Base-by-base conservation (phyloP, 2,113 vertebrate species). In the Catharus minimus region DNA sequence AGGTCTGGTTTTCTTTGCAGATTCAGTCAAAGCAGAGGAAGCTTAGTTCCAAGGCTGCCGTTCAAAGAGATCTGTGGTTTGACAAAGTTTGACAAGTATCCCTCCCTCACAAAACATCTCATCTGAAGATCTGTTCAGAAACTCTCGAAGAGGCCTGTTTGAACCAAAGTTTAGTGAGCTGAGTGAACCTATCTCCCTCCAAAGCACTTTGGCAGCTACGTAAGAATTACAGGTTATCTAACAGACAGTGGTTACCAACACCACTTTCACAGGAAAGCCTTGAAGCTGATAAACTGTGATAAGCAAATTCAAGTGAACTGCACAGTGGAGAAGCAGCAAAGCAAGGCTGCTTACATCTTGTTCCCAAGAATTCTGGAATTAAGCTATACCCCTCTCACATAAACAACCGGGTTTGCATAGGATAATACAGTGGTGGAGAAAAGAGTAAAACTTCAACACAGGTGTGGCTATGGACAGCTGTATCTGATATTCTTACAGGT, bases 301-400 rank as follows among this genome's bases (percentile, higher is more conserved):
- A 96, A 97, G 76, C 32, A 28, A 77, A 82, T 97, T 96, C 88
- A 49, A 49, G 89, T 67, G 95, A 96, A 97, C 36, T 39, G 30
- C 20, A 81, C 0, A 0, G 58, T 28, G 33, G 55, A 75, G 52
- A 50, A 22, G 33, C 52, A 49, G 75, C 66, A 76, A 61, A 47
- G 62, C 46, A 50, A 86, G 86, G 66, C n/a, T 4, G 7, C 43
- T 90, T 30, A 67, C 22, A 62, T 57, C 30, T 75, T 62, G 62
- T 96, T 97, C 96, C 93, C 52, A 76, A 8, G 95, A 97, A 97
- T 30, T 90, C 4, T 32, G 74, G 67, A 44, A 74, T 60, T 47
- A 67, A 47, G 53, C 71, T 71, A 68, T 58, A 1, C 39, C 67
- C 74, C 36, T 41, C 19, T 44, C 86, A 80, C 60, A 90, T 30